phyloP scores from a whole-genome alignment of 2,888 invertebrate species.

The Gymnoscelis rufifasciata region DNA sequence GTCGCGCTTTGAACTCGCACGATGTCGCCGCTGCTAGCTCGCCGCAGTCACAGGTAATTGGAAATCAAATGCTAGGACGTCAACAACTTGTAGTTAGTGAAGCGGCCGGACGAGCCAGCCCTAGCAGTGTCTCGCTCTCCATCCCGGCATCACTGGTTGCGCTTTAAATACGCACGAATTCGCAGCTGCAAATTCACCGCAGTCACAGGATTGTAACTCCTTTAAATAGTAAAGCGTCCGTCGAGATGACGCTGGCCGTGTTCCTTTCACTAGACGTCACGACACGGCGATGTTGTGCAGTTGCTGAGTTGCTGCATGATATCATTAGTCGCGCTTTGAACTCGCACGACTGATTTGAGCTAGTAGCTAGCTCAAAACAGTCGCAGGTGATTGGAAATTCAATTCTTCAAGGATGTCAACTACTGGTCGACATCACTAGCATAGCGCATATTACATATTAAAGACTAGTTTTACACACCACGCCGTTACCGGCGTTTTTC shows the following conservation, averaged over 20 bases:
- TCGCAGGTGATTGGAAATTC: slow-evolving; percentile 81
- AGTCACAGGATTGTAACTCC: too few relatives aligned
- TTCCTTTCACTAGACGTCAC: slow-evolving; percentile 86
- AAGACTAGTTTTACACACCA: too few relatives aligned
- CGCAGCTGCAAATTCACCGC: too few relatives aligned
- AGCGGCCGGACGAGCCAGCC: too few relatives aligned
- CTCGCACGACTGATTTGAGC: slow-evolving; percentile 97
- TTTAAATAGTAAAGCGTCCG: slow-evolving; percentile 95
- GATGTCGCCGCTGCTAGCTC: slow-evolving; percentile 97
- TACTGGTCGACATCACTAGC: too few relatives aligned
- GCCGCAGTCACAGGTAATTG: slow-evolving; percentile 87
- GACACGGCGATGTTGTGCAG: slow-evolving; percentile 95
- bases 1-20: slow-evolving; percentile 94
- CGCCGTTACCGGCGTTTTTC: too few relatives aligned
- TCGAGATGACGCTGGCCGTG: slow-evolving; percentile 88
- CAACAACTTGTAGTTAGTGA: slow-evolving; percentile 97
- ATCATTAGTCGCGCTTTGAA: slow-evolving; percentile 95
- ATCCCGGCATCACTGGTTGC: too few relatives aligned
- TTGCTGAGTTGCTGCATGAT: slow-evolving; percentile 95
- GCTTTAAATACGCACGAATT: too few relatives aligned
- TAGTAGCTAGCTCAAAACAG: slow-evolving; percentile 94
- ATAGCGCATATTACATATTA: too few relatives aligned
- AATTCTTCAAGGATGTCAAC: slow-evolving; percentile 91
- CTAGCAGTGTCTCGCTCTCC: too few relatives aligned
- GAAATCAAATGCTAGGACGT: slow-evolving; percentile 85